Base-by-base conservation (phyloP, 1,140 invertebrate species). In the Hyposmocoma kahamanoa region DNA sequence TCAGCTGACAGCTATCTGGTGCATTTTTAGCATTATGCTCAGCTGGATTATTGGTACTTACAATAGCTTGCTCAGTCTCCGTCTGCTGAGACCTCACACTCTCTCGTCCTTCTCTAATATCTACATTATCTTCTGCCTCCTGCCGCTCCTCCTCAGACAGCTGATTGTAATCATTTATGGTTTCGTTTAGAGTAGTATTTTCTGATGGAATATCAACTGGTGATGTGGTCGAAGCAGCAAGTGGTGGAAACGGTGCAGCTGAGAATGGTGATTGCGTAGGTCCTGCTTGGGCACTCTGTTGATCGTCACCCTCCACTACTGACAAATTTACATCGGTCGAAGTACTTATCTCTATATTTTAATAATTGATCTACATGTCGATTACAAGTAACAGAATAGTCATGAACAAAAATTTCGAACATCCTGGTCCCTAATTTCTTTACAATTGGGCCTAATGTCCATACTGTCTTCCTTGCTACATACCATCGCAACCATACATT, bases 391-490 rank as follows among this genome's bases (percentile, higher is more conserved):
- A 24, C 42, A 10, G 22, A 24, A 24, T 43, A 43, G 19, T 43
- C 42, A 13, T 13, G 9, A 4, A 18, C 20, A 43, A 3, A 24
- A 1, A 43, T 13, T 15, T 43, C 21, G 15, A 24, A 43, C 22
- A 43, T 22, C 4, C 24, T 18, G 9, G 9, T 21, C 11, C 30
- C 30, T 22, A 21, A 9, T 15, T 13, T 22, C 15, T 36, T 22
- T 36, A n/a, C 6, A 13, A 47, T 39, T 13, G 24, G 17, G 5
- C 45, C 45, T 22, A 24, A 39, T 3, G 17, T 24, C 45, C 45
- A 47, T 28, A 22, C 10, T 2, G 20, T 20, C 18, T 47, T 47
- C 20, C 20, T 26, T 22, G 30, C 19, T 13, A 19, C 17, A 26
- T 17, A 47, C 30, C 30, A 47, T 10, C 18, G 21, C 10, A 39